Evolutionary conservation across 2,888 invertebrate genomes (phyloP).

Genomic region (Rhogogaster chlorosoma): DNA sequence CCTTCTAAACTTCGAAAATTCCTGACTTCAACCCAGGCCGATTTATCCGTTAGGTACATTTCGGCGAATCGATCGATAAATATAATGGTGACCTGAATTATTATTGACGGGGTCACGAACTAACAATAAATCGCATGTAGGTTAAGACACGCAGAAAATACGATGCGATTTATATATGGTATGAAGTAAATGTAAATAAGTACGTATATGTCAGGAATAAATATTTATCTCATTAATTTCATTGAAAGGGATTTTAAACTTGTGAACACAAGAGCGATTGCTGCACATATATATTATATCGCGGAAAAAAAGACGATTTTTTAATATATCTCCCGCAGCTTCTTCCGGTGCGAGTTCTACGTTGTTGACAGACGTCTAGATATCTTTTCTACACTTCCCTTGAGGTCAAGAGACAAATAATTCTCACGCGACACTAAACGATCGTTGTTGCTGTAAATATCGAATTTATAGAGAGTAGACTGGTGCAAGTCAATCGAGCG

Average conservation of each 20-base stretch:
- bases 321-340: neutral
- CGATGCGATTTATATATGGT: neutral
- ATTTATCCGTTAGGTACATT: neutral
- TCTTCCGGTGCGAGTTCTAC: neutral
- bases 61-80: neutral
- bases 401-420: neutral
- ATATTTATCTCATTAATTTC: too few species aligned
- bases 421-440: neutral
- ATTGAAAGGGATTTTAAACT: neutral
- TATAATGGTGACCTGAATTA: slow-evolving; percentile 16
- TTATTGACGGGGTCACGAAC: slow-evolving; percentile 12
- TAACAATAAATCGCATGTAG: neutral
- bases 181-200: neutral
- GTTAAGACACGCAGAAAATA: neutral
- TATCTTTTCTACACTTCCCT: neutral
- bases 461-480: neutral
- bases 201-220: too few species aligned
- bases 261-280: neutral
- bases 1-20: neutral
- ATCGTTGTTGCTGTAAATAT: neutral
- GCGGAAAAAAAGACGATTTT: neutral
- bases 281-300: neutral
- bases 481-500: neutral
- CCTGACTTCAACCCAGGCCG: neutral
- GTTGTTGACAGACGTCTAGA: neutral